Percentiles rank a stretch among this genome's conserved stretches.
Conservation (phyloP, 1,140 invertebrate species). For the Brachionus angularis region DNA sequence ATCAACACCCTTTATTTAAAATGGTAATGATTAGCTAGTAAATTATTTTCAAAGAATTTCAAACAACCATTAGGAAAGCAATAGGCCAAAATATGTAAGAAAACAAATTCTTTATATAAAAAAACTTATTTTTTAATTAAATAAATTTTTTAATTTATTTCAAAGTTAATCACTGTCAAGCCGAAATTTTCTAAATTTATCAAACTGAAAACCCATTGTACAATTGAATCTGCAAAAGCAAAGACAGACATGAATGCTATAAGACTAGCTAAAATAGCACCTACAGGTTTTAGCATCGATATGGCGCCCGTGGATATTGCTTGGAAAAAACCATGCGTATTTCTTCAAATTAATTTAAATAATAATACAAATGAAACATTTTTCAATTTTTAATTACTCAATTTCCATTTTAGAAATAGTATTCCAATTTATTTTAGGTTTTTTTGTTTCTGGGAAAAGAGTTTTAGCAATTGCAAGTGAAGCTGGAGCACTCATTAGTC, state of each 20-base stretch:
- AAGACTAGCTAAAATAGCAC: neutral
- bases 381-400: neutral
- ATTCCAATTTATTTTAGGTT: neutral
- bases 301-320: too few species aligned
- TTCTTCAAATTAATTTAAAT: neutral
- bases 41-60: neutral
- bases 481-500: slow-evolving; percentile 45
- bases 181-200: neutral
- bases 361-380: neutral
- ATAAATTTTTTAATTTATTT: too few species aligned
- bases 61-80: neutral
- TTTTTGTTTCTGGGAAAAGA: slow-evolving; percentile 42
- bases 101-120: neutral
- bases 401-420: neutral
- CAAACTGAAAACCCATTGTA: neutral
- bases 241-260: neutral
- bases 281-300: too few species aligned
- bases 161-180: neutral
- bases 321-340: too few species aligned
- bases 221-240: neutral
- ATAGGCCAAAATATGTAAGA: neutral
- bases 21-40: neutral
- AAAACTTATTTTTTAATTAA: too few species aligned
- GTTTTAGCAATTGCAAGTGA: slow-evolving; percentile 44
- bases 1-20: neutral